Base-by-base conservation (phyloP, 1,140 invertebrate genomes). In the Achroia grisella region DNA sequence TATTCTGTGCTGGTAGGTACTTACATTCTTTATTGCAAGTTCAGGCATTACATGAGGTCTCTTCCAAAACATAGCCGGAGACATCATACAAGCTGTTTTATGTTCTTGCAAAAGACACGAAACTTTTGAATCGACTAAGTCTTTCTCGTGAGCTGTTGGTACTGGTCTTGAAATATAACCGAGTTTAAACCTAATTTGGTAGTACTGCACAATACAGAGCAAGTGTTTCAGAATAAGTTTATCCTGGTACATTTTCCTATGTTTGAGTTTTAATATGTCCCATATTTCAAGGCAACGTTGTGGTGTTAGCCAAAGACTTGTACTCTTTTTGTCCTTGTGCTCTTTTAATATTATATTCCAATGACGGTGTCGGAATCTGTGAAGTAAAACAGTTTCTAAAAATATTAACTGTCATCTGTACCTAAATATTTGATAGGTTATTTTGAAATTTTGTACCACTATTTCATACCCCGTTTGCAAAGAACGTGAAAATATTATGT, bases 341-440 rank as follows among this genome's bases (percentile, higher is more conserved):
- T 81, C 71, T 52, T 62, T 75, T 9, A 79, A 23, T 37, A 79
- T 79, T 52, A 79, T 72, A 39, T 70, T 73, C 79, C 77, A 83
- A n/a, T 70, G 68, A 0, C 79, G 62, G 41, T 83, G 76, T 48
- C 62, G 71, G 34, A 57, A 77, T 56, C 76, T 82, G 48, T n/a
- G 42, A 49, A 47, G 31, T 4, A 23, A 34, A 12, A 23, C 6
- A n/a, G n/a, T n/a, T n/a, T n/a, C n/a, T n/a, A n/a, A 23, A 23
- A 23, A 23, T 23, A 3, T 23, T 23, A 23, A 23, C 6, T 23
- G 17, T 23, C n/a, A n/a, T n/a, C n/a, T n/a, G n/a, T n/a, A n/a
- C n/a, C n/a, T n/a, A n/a, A n/a, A n/a, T n/a, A n/a, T n/a, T n/a
- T n/a, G n/a, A n/a, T n/a, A n/a, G n/a, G n/a, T n/a, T n/a, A n/a